Evolutionary conservation across 2,113 vertebrate species (phyloP).

Genomic region (Mandrillus leucophaeus): DNA sequence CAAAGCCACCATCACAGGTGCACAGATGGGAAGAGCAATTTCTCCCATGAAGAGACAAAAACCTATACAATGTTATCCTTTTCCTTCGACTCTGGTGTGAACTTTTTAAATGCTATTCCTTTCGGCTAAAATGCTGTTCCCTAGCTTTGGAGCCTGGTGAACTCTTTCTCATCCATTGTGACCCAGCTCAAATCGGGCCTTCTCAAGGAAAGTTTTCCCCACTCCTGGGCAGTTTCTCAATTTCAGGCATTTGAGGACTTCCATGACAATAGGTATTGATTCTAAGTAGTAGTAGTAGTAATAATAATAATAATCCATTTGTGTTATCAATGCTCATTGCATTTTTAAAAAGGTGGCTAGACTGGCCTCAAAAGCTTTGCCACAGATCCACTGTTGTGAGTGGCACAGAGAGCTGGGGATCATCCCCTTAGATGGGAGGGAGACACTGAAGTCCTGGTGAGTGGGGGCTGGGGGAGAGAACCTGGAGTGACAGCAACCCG

Average conservation of each 20-base stretch:
- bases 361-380: not conserved
- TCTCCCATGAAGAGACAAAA: not conserved
- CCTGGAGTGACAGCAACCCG: too few species aligned
- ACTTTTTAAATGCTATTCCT: not conserved
- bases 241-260: not conserved
- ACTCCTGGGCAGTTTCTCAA: not conserved
- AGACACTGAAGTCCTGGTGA: not conserved
- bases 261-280: not conserved
- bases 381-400: accelerated
- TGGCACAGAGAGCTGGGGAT: accelerated
- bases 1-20: not conserved
- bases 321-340: not conserved
- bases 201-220: not conserved
- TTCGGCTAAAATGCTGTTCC: not conserved
- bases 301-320: not conserved
- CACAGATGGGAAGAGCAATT: not conserved
- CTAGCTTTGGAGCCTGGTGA: not conserved
- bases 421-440: accelerated
- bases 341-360: too few species aligned
- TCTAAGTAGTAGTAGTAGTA: not conserved
- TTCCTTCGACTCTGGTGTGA: not conserved
- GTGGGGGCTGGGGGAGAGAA: not conserved
- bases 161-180: not conserved
- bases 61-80: not conserved
- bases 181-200: not conserved